Base-by-base conservation (phyloP, 2,888 invertebrate species). In the Seira ritae region DNA sequence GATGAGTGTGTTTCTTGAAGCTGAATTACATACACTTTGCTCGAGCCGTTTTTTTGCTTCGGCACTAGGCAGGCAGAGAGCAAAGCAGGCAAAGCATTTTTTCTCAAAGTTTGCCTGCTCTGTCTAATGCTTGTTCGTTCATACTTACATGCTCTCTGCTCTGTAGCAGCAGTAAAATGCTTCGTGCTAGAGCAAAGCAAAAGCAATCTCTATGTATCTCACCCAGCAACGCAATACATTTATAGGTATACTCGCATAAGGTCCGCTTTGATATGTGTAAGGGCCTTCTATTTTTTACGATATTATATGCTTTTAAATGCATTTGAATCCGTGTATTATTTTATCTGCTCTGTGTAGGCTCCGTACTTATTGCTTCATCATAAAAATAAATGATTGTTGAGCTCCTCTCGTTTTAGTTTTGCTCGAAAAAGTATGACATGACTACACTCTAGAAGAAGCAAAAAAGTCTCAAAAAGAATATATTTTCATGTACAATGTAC, bases 21-120 rank as follows among this genome's bases (percentile, higher is more conserved):
- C 80, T 74, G 80, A 80, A 72, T 69, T 80, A 73, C 80, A 80
- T 74, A 80, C 79, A 31, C 6, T 50, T 50, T 50, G 50, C 50
- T n/a, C 17, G 12, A 50, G 50, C 50, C 12, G 3, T 50, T 50
- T 50, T 50, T 50, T 50, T n/a, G n/a, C n/a, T n/a, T n/a, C n/a
- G n/a, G n/a, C n/a, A n/a, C n/a, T n/a, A n/a, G n/a, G n/a, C n/a
- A n/a, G n/a, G n/a, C n/a, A n/a, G n/a, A n/a, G n/a, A n/a, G n/a
- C n/a, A n/a, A n/a, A n/a, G n/a, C n/a, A n/a, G n/a, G n/a, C n/a
- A 31, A 31, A 31, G 31, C 31, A 4, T 31, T 31, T 31, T 31
- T 31, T 8, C 31, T 31, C 31, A 31, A 31, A 31, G 31, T 31
- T 31, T 31, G 31, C 31, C 8, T 8, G 31, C n/a, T n/a, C n/a